These are phyloP conservation scores for Achlya flavicornis DNA, from an alignment of 2,888 invertebrate genomes.

Conservation along the genomic window DNA sequence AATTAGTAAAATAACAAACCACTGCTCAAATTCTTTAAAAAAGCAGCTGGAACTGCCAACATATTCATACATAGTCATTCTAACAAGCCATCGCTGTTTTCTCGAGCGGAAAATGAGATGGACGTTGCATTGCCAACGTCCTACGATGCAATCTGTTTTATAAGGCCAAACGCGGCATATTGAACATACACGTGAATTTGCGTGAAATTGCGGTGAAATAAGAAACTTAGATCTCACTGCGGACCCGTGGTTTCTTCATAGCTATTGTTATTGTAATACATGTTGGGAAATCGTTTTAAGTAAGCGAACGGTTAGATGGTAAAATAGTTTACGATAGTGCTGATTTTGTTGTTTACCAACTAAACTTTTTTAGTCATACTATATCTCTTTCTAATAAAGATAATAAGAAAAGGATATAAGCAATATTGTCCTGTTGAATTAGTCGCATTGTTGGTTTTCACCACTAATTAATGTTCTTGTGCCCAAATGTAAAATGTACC, in stretches of 20 bases:
- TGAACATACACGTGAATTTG: conserved; percentile 45
- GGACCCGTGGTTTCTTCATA: background rate
- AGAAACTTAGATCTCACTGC: conserved; percentile 26
- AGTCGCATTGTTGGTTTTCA: no score
- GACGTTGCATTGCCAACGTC: conserved; percentile 41
- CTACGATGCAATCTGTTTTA: conserved; percentile 54
- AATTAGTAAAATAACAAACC: no score
- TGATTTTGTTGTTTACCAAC: no score
- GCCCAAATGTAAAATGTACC: no score
- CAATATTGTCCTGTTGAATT: no score
- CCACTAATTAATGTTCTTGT: no score
- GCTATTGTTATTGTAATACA: conserved; percentile 4
- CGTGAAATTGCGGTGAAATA: conserved; percentile 57
- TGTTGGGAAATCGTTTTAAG: conserved; percentile 1
- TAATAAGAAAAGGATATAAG: no score
- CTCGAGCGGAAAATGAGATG: conserved; percentile 65
- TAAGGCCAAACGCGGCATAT: conserved; percentile 42
- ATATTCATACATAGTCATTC: background rate
- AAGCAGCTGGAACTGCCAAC: conserved; percentile 14
- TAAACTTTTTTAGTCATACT: no score
- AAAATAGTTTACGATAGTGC: no score
- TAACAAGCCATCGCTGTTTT: conserved; percentile 26
- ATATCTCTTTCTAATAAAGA: no score
- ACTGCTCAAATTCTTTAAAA: background rate
- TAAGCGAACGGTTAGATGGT: background rate